Evolutionary conservation across 2,888 invertebrate genomes (phyloP).

Genomic region (Amblyjoppa proteus): DNA sequence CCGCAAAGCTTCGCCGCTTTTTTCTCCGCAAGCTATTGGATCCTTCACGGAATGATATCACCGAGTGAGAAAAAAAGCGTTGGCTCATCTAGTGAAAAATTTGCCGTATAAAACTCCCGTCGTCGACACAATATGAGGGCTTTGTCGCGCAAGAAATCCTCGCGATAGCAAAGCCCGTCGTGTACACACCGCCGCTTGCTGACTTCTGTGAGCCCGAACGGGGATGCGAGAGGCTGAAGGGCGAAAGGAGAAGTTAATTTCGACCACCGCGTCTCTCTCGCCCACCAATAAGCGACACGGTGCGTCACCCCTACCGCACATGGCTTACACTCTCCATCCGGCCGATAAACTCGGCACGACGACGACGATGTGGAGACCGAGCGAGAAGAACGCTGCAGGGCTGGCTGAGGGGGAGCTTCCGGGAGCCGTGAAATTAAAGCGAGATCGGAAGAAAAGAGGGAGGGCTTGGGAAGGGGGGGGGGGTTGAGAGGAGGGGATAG

Average conservation of each 20-base stretch:
- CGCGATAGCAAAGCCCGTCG: neutral
- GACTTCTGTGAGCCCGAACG: neutral
- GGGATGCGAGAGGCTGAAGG: constrained; percentile 58
- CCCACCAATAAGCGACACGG: constrained; percentile 71
- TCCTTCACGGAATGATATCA: no score
- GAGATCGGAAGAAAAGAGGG: neutral
- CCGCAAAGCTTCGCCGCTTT: no score
- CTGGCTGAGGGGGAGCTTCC: constrained; percentile 8
- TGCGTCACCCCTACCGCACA: constrained; percentile 41
- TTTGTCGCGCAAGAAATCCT: neutral
- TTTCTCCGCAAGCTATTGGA: no score
- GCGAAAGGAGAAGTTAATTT: constrained; percentile 73
- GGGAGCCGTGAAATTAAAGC: neutral
- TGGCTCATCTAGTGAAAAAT: neutral
- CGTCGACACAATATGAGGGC: neutral
- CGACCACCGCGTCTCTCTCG: constrained; percentile 65
- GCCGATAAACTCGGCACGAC: constrained; percentile 73
- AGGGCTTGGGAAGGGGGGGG: neutral
- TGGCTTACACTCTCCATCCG: constrained; percentile 68
- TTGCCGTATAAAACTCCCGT: neutral
- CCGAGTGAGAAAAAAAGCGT: neutral
- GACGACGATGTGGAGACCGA: constrained; percentile 41
- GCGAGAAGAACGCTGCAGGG: constrained; percentile 8
- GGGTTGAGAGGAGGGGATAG: neutral
- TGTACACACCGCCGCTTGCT: neutral